Base-by-base conservation (phyloP, 1,140 invertebrate genomes). In the Brachionus calyciflorus region DNA sequence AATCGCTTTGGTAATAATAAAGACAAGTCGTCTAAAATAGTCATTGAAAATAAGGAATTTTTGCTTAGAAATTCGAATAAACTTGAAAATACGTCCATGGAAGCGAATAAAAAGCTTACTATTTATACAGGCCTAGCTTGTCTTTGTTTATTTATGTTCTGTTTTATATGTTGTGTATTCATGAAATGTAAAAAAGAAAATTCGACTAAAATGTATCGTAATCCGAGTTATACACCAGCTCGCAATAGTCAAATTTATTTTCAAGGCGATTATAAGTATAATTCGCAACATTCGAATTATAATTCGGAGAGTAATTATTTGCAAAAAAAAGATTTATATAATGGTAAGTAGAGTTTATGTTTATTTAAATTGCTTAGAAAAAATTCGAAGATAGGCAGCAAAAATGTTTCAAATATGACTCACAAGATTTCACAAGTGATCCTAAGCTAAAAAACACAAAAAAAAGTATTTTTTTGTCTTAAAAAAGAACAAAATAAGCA, bases 1-100 rank as follows among this genome's bases (percentile, higher is more conserved):
- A 73, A 73, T 30, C 37, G 21, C n/a, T 51, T 28, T 24, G 69
- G 69, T 26, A 73, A 40, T 26, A 73, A 73, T 26, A 73, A 73
- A 73, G 69, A 73, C 28, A 49, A 30, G 41, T 19, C 44, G 33
- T 49, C 51, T 37, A 49, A 55, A 49, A 51, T 73, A 17, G 46
- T 73, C 28, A 73, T 73, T 40, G 69, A 73, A 55, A 73, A 73
- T 30, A 73, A 41, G 51, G 69, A 73, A 51, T 73, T 73, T 73
- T 55, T 73, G 12, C 2, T 37, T 10, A 49, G 30, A 49, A 73
- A 73, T 55, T 37, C 48, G 9, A 73, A 73, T 51, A 49, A 51
- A 51, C 46, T 73, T 5, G 51, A 73, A 73, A 55, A 24, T 40
- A 26, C 69, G 33, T 37, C 46, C 3, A 73, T 37, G 10, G 10